Evolutionary conservation across 2,797 vertebrate species (phyloP).

Genomic region (Oreortyx pictus): DNA sequence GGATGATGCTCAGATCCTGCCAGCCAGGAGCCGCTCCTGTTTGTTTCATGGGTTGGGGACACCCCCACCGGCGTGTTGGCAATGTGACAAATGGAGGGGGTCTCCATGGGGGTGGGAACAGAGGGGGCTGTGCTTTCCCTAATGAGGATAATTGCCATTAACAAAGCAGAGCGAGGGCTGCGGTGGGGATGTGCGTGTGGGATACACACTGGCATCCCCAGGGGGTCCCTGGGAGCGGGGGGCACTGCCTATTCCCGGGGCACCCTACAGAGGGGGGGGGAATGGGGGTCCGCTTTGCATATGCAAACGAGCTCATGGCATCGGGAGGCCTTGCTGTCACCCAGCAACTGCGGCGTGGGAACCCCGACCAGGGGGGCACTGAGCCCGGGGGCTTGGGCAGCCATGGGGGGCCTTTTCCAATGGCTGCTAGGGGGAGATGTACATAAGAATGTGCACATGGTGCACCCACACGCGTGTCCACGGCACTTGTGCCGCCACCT

Average conservation of each 20-base stretch:
- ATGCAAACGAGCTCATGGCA: neutral
- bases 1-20: neutral
- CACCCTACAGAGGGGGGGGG: neutral
- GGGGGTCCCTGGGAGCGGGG: slow-evolving; percentile 15
- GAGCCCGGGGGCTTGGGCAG: neutral
- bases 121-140: neutral
- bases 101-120: neutral
- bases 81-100: neutral
- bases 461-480: accelerated
- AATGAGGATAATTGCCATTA: slow-evolving; percentile 5
- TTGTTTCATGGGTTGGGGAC: neutral
- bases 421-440: neutral
- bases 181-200: accelerated
- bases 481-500: neutral
- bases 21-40: neutral
- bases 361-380: neutral
- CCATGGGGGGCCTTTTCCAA: slow-evolving; percentile 27
- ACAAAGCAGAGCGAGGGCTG: neutral
- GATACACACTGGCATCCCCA: accelerated
- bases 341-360: slow-evolving; percentile 49
- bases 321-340: slow-evolving; percentile 26
- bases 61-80: neutral
- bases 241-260: slow-evolving; percentile 28
- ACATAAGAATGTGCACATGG: accelerated
- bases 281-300: neutral